These are phyloP conservation scores for Atrina japonica DNA, from an alignment of 2,888 invertebrate genomes.

Conservation along the genomic window DNA sequence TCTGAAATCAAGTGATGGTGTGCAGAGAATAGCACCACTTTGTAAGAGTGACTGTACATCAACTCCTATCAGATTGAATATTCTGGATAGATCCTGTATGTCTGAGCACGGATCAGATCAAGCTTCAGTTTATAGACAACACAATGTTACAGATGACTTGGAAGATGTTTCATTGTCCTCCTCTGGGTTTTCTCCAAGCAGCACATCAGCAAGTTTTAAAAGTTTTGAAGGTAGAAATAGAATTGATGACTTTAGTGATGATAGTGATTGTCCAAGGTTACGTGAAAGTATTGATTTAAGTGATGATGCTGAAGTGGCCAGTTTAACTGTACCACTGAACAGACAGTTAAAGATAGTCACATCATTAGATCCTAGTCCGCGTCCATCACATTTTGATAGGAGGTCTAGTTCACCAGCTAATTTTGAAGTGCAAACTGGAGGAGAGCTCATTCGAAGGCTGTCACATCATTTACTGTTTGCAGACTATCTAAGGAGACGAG, in stretches of 20 bases:
- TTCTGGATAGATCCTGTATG: conserved; percentile 6
- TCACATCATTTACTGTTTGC: conserved; percentile 70
- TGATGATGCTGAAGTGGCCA: conserved; percentile 64
- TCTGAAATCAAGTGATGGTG: conserved; percentile 18
- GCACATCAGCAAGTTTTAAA: conserved; percentile 58
- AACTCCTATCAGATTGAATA: conserved; percentile 20
- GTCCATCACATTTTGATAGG: conserved; percentile 39
- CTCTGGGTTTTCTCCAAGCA: conserved; percentile 68
- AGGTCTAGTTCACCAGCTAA: conserved; percentile 65
- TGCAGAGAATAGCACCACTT: conserved; percentile 3
- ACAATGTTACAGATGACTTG: conserved; percentile 55
- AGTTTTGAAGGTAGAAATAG: conserved; percentile 56
- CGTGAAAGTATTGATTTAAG: conserved; percentile 64
- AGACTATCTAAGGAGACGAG: conserved; percentile 72
- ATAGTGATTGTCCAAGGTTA: conserved; percentile 57
- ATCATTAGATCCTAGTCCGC: conserved; percentile 63
- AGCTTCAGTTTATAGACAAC: conserved; percentile 29
- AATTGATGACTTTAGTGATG: conserved; percentile 70
- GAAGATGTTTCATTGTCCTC: conserved; percentile 66
- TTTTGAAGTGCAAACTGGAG: conserved; percentile 47
- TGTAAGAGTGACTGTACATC: conserved; percentile 12
- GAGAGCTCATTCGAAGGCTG: conserved; percentile 58
- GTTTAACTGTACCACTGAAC: conserved; percentile 65
- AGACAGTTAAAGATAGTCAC: conserved; percentile 73
- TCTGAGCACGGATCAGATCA: conserved; percentile 7